Evolutionary conservation across 2,113 vertebrate genomes (phyloP).

Genomic region (Australoheros scitulus): DNA sequence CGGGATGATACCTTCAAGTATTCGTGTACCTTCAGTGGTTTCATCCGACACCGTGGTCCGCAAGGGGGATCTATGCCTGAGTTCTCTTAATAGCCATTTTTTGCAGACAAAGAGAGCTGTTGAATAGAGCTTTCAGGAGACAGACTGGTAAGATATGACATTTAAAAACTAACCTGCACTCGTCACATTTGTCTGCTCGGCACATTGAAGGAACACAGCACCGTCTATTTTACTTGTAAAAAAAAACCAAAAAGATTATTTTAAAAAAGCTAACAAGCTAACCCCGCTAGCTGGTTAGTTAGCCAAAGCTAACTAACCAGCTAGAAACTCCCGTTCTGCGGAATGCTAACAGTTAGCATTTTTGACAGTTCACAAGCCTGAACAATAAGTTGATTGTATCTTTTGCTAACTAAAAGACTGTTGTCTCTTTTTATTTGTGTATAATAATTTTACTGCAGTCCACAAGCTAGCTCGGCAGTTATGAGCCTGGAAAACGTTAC

Average conservation of each 20-base stretch:
- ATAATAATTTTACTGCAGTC: too few relatives aligned
- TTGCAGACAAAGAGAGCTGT: constrained; percentile 83
- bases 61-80: constrained; percentile 75
- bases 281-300: constrained; percentile 50
- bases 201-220: background rate
- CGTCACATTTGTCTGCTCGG: background rate
- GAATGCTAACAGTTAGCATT: constrained; percentile 62
- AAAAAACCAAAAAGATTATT: constrained; percentile 35
- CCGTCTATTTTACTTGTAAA: background rate
- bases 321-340: constrained; percentile 26
- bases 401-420: background rate
- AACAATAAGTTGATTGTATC: background rate
- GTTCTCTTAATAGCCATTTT: constrained; percentile 80
- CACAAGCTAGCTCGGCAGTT: background rate
- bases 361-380: constrained; percentile 51
- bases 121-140: constrained; percentile 67
- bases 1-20: constrained; percentile 72
- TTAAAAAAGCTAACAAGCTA: constrained; percentile 55
- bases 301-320: constrained; percentile 51
- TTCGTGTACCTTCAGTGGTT: constrained; percentile 47
- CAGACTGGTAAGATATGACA: constrained; percentile 71
- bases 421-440: background rate
- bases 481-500: background rate
- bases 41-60: constrained; percentile 67
- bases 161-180: background rate